phyloP scores from a whole-genome alignment of 35 echinoderm and acorn worm genomes.

The Apostichopus parvimensis region DNA sequence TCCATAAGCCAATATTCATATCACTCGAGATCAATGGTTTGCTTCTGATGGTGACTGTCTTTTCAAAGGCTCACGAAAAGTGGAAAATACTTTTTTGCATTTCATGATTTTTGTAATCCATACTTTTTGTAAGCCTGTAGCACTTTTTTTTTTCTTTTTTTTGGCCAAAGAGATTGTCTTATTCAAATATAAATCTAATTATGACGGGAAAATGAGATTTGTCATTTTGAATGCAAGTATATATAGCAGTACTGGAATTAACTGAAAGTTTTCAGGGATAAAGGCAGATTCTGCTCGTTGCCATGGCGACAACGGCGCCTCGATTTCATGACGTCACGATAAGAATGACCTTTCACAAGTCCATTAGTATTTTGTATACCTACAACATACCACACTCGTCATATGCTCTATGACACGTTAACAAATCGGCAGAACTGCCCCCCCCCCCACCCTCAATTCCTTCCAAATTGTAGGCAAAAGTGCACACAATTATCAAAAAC shows the following conservation, averaged over 20 bases:
- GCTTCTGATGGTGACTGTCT: no score
- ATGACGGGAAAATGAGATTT: not conserved
- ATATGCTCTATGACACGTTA: no score
- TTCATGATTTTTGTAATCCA: not conserved
- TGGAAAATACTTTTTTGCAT: not conserved
- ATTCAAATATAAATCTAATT: not conserved
- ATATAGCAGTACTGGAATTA: not conserved
- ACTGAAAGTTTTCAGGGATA: not conserved
- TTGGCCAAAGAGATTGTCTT: not conserved
- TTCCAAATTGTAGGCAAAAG: no score
- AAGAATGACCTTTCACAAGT: not conserved
- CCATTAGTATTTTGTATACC: no score
- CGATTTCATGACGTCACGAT: not conserved
- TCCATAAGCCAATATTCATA: not conserved
- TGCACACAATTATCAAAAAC: no score
- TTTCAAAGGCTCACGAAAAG: not conserved
- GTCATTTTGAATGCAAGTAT: not conserved
- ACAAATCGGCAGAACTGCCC: no score
- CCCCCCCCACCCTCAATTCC: no score
- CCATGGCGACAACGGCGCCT: not conserved
- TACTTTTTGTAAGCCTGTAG: not conserved
- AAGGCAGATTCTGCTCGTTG: not conserved
- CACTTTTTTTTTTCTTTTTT: not conserved
- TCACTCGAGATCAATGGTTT: no score
- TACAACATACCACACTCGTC: no score